A percentile compares a stretch with the other conserved stretches of the same genome.
These are phyloP conservation scores for Palloptera scutellata DNA, from an alignment of 2,888 invertebrate species.

Conservation along the genomic window DNA sequence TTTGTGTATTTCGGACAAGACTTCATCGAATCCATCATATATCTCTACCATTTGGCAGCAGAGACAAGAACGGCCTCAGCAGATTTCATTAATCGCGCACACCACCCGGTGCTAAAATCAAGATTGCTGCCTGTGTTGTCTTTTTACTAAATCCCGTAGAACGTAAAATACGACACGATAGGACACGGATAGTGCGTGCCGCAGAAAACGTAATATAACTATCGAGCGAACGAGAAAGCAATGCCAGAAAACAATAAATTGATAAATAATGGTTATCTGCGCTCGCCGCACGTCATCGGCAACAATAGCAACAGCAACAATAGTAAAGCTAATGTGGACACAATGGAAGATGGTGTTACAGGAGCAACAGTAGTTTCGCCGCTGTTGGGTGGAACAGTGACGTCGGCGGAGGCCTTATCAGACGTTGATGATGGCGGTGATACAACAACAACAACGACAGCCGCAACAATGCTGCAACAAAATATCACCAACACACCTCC, in stretches of 20 bases:
- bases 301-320: conserved; percentile 12
- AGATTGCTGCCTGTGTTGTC: too few relatives aligned
- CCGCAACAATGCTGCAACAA: conserved; percentile 17
- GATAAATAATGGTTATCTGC: conserved; percentile 63
- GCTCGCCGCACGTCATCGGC: conserved; percentile 43
- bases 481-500: conserved; percentile 18
- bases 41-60: not conserved
- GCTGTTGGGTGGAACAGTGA: conserved; percentile 40
- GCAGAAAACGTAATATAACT: not conserved
- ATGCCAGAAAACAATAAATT: conserved; percentile 48
- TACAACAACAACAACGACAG: conserved; percentile 36
- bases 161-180: not conserved
- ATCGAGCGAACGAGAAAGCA: not conserved
- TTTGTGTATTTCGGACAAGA: not conserved
- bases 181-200: not conserved
- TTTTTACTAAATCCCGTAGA: not conserved
- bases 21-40: not conserved
- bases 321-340: conserved; percentile 10
- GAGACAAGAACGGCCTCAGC: not conserved
- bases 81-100: not conserved
- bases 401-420: conserved; percentile 29
- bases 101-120: not conserved
- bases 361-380: conserved; percentile 51
- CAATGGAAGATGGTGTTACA: conserved; percentile 32
- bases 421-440: conserved; percentile 27